A percentile compares a stretch with the other conserved stretches of the same genome.
phyloP scores from a whole-genome alignment of 2,888 invertebrate genomes.

The Stenodera caucasica region DNA sequence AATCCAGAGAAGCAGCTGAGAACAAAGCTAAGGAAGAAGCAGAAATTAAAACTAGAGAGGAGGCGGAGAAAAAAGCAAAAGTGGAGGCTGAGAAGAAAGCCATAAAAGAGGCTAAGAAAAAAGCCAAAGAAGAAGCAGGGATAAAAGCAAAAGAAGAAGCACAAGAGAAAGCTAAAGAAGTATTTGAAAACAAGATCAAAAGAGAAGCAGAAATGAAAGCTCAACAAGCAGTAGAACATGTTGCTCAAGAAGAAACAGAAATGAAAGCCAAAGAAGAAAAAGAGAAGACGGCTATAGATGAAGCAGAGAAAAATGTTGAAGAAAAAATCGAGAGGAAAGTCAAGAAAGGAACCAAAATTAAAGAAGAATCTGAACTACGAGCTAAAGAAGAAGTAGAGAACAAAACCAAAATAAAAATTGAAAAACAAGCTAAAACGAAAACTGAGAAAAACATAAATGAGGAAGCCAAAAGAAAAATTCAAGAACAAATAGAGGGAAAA shows the following conservation, averaged over 20 bases:
- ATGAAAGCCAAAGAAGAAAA: conserved; percentile 28
- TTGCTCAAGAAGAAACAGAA: conserved; percentile 25
- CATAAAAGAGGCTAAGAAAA: conserved; percentile 53
- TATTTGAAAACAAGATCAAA: conserved; percentile 50
- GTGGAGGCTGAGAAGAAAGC: conserved; percentile 50
- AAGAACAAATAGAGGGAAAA: conserved; percentile 16
- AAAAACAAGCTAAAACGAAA: conserved; percentile 28
- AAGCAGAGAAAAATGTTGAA: conserved; percentile 27
- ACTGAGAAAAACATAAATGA: no score
- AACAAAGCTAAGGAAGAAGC: conserved; percentile 45
- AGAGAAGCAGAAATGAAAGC: conserved; percentile 13
- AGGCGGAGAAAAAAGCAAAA: conserved; percentile 50
- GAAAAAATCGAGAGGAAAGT: conserved; percentile 30
- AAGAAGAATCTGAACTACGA: conserved; percentile 33
- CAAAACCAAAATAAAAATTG: conserved; percentile 24
- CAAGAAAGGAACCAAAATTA: conserved; percentile 31
- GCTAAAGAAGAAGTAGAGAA: conserved; percentile 21
- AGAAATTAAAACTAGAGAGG: conserved; percentile 31
- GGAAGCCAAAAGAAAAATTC: conserved; percentile 21
- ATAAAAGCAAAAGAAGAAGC: conserved; percentile 19
- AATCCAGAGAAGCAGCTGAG: conserved; percentile 44
- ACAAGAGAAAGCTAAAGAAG: conserved; percentile 36
- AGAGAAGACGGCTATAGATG: conserved; percentile 23
- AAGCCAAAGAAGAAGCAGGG: conserved; percentile 16
- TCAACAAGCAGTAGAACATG: conserved; percentile 32